Conservation (phyloP, 1,140 invertebrate species). For the Aphaenogaster rudis region DNA sequence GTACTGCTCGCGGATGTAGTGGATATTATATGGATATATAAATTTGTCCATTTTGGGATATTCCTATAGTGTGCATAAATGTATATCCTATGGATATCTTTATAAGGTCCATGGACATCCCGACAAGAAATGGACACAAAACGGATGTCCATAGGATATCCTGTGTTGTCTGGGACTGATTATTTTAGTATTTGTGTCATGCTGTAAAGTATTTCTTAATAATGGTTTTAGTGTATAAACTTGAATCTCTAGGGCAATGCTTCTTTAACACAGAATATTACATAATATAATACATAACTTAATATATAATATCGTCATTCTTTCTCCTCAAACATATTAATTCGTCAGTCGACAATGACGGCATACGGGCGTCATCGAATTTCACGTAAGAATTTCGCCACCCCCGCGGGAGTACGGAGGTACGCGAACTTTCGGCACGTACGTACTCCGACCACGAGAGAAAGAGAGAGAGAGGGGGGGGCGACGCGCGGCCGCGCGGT, state of each 20-base stretch:
- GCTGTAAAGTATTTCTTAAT: not conserved
- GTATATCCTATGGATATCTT: no score
- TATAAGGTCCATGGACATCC: no score
- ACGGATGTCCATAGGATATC: no score
- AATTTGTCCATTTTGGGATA: no score
- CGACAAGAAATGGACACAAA: no score
- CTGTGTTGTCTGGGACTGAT: not conserved
- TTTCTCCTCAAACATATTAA: slow-evolving; percentile 1
- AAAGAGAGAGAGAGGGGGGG: not conserved
- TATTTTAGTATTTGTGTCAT: not conserved
- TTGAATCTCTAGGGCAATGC: not conserved
- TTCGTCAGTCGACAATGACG: not conserved
- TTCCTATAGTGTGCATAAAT: no score
- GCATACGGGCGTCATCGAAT: not conserved
- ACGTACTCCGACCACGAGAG: not conserved
- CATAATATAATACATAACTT: not conserved
- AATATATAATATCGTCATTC: not conserved
- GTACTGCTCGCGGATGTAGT: no score
- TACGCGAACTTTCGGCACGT: slow-evolving; percentile 37
- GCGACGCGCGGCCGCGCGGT: slow-evolving; percentile 13
- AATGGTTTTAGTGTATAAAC: not conserved
- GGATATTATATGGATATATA: no score
- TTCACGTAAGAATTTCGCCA: not conserved
- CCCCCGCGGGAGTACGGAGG: not conserved
- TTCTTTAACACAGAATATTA: not conserved